Conservation (phyloP, 2,797 vertebrate species). For the Antrozous pallidus region DNA sequence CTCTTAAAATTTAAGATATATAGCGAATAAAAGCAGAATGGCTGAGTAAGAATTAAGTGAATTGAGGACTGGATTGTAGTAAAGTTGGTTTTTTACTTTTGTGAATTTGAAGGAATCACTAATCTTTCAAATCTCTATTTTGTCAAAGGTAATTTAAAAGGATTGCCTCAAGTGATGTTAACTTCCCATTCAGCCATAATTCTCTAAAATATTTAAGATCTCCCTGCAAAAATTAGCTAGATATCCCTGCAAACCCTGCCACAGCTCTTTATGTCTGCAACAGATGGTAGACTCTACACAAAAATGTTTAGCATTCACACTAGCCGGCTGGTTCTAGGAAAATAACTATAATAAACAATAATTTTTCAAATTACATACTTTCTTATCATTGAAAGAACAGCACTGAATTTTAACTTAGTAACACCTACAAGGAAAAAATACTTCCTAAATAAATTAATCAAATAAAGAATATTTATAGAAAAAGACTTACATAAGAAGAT, state of each 20-base stretch:
- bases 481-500: background rate
- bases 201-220: background rate
- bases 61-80: background rate
- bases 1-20: background rate
- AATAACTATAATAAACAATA: slow-evolving; percentile 15
- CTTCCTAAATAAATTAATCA: background rate
- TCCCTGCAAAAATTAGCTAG: background rate
- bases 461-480: background rate
- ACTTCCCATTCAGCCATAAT: background rate
- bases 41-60: background rate
- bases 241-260: background rate
- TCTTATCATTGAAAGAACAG: background rate
- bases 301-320: slow-evolving; percentile 35
- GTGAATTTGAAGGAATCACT: background rate
- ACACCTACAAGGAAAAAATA: background rate
- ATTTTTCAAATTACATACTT: background rate
- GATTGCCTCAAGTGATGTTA: background rate
- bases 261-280: background rate
- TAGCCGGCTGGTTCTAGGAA: background rate
- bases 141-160: background rate
- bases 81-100: background rate
- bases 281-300: background rate
- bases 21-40: background rate
- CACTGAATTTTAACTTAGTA: slow-evolving; percentile 41
- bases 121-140: background rate